These are phyloP conservation scores for Cephalotes varians DNA, from an alignment of 2,888 invertebrate genomes.

Conservation along the genomic window DNA sequence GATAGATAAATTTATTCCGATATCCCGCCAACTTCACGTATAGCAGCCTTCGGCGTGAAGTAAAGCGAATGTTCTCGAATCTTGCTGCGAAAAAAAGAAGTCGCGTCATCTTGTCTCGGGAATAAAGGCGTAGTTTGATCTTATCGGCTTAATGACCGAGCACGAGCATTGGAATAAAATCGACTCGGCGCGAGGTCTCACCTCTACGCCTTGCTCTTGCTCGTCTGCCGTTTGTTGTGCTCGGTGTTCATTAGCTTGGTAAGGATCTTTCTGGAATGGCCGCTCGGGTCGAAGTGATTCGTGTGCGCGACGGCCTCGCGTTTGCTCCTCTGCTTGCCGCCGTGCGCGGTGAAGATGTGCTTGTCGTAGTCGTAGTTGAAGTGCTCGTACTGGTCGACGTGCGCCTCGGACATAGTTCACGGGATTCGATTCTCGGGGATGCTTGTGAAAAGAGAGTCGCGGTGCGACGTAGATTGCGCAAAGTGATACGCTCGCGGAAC, in stretches of 20 bases:
- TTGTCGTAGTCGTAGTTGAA: constrained; percentile 98
- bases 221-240: constrained; percentile 90
- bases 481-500: neutral
- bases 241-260: constrained; percentile 95
- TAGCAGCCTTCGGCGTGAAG: neutral
- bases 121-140: neutral
- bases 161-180: neutral
- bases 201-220: constrained; percentile 81
- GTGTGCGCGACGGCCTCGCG: constrained; percentile 95
- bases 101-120: neutral
- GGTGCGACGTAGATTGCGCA: neutral
- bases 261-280: constrained; percentile 96
- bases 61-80: neutral
- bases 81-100: neutral
- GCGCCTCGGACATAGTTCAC: constrained; percentile 91
- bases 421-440: constrained; percentile 23
- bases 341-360: constrained; percentile 93
- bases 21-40: neutral
- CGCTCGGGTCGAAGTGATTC: constrained; percentile 96
- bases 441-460: constrained; percentile 3
- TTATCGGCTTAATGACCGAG: neutral
- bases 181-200: neutral
- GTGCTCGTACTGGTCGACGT: constrained; percentile 97
- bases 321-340: constrained; percentile 96
- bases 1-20: neutral